Evolutionary conservation across 1,140 invertebrate species (phyloP).

Genomic region (Pinna nobilis): DNA sequence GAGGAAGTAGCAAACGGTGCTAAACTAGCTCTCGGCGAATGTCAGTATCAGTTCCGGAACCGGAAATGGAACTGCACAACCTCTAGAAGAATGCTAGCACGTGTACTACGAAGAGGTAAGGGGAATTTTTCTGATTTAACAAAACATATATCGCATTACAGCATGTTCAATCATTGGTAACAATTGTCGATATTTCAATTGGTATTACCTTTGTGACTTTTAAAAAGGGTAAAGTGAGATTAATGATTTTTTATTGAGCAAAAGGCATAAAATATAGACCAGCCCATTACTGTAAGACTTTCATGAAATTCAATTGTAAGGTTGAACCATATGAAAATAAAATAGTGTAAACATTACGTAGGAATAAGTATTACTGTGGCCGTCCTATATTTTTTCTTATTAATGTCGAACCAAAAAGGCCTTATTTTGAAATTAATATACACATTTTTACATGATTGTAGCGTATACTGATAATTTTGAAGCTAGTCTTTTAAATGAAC

Average conservation of each 20-base stretch:
- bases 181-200: background rate
- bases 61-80: constrained; percentile 74
- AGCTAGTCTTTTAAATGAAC: too few relatives aligned
- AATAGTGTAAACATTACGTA: too few relatives aligned
- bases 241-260: constrained; percentile 5
- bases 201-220: background rate
- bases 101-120: constrained; percentile 80
- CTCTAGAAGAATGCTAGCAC: constrained; percentile 62
- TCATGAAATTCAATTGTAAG: too few relatives aligned
- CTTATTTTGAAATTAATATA: too few relatives aligned
- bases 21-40: constrained; percentile 70
- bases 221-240: constrained; percentile 13
- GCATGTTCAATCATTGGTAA: background rate
- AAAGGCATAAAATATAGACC: background rate
- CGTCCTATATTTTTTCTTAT: too few relatives aligned
- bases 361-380: too few relatives aligned
- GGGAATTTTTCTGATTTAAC: background rate
- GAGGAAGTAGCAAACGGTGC: constrained; percentile 71
- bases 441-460: too few relatives aligned
- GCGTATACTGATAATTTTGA: too few relatives aligned
- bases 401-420: too few relatives aligned
- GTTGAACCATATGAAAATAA: too few relatives aligned
- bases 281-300: background rate
- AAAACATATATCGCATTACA: background rate
- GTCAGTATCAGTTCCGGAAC: constrained; percentile 71